These are phyloP conservation scores for Piscicola geometra DNA, from an alignment of 2,888 invertebrate species.

Conservation along the genomic window DNA sequence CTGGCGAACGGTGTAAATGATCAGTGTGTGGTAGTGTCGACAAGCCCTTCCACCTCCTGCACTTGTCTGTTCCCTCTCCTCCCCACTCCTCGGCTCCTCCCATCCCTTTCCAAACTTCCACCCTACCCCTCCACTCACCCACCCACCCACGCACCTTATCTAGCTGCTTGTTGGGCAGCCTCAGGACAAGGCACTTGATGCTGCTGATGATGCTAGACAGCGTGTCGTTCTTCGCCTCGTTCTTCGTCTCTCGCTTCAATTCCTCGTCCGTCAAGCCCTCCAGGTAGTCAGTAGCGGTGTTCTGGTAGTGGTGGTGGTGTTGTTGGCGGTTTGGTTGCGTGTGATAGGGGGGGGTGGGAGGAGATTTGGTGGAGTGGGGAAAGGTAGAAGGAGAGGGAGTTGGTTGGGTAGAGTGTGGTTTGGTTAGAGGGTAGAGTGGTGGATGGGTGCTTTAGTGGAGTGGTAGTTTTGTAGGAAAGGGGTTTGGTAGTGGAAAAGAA, in stretches of 20 bases:
- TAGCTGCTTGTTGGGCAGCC: slow-evolving; percentile 70
- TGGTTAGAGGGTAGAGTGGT: neutral
- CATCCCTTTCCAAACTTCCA: too few relatives aligned
- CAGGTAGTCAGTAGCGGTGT: slow-evolving; percentile 61
- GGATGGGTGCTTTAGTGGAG: too few relatives aligned
- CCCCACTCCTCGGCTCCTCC: too few relatives aligned
- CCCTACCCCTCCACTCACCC: too few relatives aligned
- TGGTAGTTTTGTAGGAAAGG: too few relatives aligned
- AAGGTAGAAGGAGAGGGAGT: neutral
- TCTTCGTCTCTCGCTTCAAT: slow-evolving; percentile 87
- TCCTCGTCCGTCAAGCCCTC: slow-evolving; percentile 91
- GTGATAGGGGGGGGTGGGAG: neutral
- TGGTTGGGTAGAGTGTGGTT: neutral
- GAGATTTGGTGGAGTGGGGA: too few relatives aligned
- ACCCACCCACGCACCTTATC: slow-evolving; percentile 48
- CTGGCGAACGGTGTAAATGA: too few relatives aligned
- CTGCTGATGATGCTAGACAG: slow-evolving; percentile 89
- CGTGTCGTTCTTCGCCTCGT: slow-evolving; percentile 87
- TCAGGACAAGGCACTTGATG: slow-evolving; percentile 79
- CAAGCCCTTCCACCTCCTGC: too few relatives aligned
- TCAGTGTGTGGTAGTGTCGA: too few relatives aligned
- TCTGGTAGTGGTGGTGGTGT: slow-evolving; percentile 60
- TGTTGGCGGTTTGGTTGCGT: neutral
- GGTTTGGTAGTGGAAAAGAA: too few relatives aligned
- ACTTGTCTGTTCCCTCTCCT: too few relatives aligned